A percentile compares a stretch with the other conserved stretches of the same genome.
phyloP scores from a whole-genome alignment of 2,888 invertebrate species.

The Chouioia cunea region DNA sequence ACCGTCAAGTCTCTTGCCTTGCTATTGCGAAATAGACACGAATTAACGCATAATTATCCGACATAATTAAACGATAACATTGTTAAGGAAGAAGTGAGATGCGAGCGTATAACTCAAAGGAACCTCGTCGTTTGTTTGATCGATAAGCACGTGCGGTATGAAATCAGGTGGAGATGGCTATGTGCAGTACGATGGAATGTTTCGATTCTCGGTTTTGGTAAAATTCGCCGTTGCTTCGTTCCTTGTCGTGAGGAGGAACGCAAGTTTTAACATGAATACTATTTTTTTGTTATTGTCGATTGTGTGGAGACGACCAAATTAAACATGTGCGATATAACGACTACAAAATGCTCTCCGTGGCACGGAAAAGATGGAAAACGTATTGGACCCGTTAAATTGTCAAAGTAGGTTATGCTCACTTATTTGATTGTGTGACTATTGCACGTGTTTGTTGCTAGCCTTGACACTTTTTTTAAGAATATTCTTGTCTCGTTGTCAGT shows the following conservation, averaged over 20 bases:
- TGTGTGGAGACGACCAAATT: background rate
- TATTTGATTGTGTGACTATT: too few species aligned
- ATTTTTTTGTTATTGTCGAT: background rate
- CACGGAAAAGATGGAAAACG: conserved; percentile 9
- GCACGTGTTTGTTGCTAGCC: too few species aligned
- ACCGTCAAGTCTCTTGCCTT: too few species aligned
- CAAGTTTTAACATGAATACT: background rate
- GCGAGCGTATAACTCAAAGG: background rate
- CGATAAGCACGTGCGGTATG: conserved; percentile 27
- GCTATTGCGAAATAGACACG: too few species aligned
- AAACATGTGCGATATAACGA: conserved; percentile 32
- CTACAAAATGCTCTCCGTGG: background rate
- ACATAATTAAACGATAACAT: too few species aligned
- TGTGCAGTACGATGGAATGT: conserved; percentile 9
- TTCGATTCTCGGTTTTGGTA: background rate
- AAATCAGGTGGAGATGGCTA: conserved; percentile 26
- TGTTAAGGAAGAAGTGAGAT: too few species aligned
- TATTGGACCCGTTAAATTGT: conserved; percentile 30
- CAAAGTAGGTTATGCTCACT: conserved; percentile 28
- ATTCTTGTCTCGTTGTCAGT: too few species aligned
- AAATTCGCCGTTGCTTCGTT: too few species aligned
- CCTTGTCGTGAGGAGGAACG: too few species aligned
- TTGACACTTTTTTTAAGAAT: too few species aligned
- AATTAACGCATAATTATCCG: too few species aligned
- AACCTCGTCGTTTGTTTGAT: conserved; percentile 25